Conservation (phyloP, 2,888 invertebrate genomes). For the Synanthedon formicaeformis region DNA sequence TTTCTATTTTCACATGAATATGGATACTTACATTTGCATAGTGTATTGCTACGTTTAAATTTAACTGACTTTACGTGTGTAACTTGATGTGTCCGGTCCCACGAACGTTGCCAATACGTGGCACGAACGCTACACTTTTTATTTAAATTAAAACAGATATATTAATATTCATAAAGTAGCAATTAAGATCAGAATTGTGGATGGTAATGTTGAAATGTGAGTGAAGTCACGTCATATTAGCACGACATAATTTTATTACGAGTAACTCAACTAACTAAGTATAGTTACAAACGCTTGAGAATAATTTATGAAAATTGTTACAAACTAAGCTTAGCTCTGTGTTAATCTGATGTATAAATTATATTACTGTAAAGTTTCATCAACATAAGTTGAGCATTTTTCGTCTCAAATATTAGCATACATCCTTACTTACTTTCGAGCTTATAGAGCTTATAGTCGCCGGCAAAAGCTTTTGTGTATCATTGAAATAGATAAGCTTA, state of each 20-base stretch:
- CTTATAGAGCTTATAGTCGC: too few relatives aligned
- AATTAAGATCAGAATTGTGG: background rate
- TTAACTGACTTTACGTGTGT: background rate
- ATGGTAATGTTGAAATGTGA: background rate
- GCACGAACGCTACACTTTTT: too few relatives aligned
- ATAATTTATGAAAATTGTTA: too few relatives aligned
- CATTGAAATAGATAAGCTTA: too few relatives aligned
- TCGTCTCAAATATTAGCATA: too few relatives aligned
- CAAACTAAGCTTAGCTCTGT: too few relatives aligned
- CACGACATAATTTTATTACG: background rate
- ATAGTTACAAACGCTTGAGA: background rate
- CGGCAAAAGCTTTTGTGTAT: too few relatives aligned
- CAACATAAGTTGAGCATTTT: too few relatives aligned
- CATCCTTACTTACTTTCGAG: too few relatives aligned
- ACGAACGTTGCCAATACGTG: too few relatives aligned
- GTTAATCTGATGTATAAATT: too few relatives aligned
- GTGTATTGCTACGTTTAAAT: background rate
- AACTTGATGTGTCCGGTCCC: background rate
- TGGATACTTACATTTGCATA: constrained; percentile 4
- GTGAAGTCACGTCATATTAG: background rate
- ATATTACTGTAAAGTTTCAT: too few relatives aligned
- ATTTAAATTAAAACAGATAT: background rate
- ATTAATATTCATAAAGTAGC: background rate
- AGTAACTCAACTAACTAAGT: background rate
- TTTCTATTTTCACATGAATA: constrained; percentile 12